Evolutionary conservation across 2,113 vertebrate genomes (phyloP), one percentile per base, ranked within the genome.

Genomic region (Sinocyclocheilus anophthalmus): DNA sequence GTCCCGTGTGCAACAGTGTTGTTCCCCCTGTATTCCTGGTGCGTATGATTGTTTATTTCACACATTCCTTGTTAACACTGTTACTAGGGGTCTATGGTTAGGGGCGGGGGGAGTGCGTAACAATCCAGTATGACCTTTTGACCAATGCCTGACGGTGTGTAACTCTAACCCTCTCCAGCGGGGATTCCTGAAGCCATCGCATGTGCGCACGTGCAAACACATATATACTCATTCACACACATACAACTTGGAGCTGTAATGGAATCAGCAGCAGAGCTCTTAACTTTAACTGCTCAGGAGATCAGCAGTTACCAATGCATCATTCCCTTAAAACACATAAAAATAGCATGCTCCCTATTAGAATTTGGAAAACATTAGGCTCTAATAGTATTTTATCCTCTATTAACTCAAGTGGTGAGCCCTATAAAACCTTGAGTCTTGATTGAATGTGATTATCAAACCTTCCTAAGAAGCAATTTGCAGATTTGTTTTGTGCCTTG

Each of bases 11-110:
- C 39, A 42, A n/a, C 42, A 55, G 26, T 22, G 45, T 20, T 67
- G 39, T 76, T 70, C 70, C 57, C 57, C 53, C 61, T 37, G 20
- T 87, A 79, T 84, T 45, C 26, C 67, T 69, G 20, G 2, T 80
- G 42, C 39, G 22, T 82, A 45, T 82, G 45, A 81, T 85, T 50
- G 92, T 94, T 94, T 94, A 91, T 92, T 89, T 80, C 89, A 90
- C 93, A 94, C 90, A 92, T 93, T 93, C 92, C 92, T 94, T 87
- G 53, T 80, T 85, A 89, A 89, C 83, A 85, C 24, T 57, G 70
- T 83, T 67, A 85, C 79, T 1, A 4, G 45, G 81, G 67, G 30
- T 57, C 50, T 83, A 48, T 30, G 26, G 65, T 72, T 37, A 39
- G 81, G 26, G 55, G 39, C 5, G 45, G 42, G 42, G 42, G 42